These are phyloP conservation scores for Drosophila affinis DNA, from an alignment of 2,888 invertebrate genomes.

Conservation along the genomic window DNA sequence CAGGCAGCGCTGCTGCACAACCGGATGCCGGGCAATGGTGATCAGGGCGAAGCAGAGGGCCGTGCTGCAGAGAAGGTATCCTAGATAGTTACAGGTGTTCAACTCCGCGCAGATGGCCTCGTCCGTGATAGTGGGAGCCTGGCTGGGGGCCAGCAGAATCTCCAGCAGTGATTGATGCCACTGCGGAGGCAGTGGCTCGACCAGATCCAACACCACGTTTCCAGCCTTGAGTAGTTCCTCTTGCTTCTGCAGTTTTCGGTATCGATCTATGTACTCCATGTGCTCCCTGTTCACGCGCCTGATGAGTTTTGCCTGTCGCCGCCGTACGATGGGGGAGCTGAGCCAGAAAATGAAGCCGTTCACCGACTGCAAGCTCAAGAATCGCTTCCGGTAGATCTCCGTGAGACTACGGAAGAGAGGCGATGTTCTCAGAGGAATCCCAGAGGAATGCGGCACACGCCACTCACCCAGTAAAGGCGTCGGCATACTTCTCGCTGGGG, in stretches of 20 bases:
- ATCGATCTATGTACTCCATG: conserved; percentile 33
- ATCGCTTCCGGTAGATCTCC: conserved; percentile 59
- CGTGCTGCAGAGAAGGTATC: conserved; percentile 54
- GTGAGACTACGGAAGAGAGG: conserved; percentile 29
- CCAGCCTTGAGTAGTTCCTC: not conserved
- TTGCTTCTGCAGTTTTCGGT: not conserved
- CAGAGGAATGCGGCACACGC: too few relatives aligned
- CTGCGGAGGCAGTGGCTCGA: conserved; percentile 9
- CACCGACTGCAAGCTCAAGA: conserved; percentile 52
- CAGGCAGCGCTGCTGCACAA: conserved; percentile 58
- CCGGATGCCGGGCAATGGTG: conserved; percentile 63
- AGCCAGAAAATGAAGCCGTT: conserved; percentile 53
- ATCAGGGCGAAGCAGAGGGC: conserved; percentile 60
- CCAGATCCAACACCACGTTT: conserved; percentile 26
- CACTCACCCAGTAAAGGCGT: conserved; percentile 47
- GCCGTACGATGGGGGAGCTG: conserved; percentile 39
- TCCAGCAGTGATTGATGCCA: conserved; percentile 53
- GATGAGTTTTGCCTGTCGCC: conserved; percentile 52
- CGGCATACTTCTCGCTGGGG: conserved; percentile 47
- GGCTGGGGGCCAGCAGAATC: conserved; percentile 24
- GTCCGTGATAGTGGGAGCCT: conserved; percentile 14
- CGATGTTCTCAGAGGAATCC: not conserved
- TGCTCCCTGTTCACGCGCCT: conserved; percentile 47
- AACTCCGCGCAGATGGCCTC: conserved; percentile 55
- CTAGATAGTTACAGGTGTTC: conserved; percentile 60